A percentile compares a stretch with the other conserved stretches of the same genome.
phyloP scores from a whole-genome alignment of 2,888 invertebrate species.

The Dryobotodes eremita region DNA sequence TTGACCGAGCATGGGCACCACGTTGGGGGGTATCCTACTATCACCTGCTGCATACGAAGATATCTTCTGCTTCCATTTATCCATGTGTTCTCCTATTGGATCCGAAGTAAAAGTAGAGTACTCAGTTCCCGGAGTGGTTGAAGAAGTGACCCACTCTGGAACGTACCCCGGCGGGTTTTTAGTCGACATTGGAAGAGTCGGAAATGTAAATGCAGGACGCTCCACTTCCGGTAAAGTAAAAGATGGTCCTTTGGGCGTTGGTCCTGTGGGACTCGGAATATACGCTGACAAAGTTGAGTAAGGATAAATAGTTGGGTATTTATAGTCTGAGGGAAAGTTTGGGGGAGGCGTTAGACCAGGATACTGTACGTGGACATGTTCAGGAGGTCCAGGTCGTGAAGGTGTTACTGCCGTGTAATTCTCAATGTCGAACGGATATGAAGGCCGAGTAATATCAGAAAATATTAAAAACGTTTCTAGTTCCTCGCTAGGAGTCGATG shows the following conservation, averaged over 20 bases:
- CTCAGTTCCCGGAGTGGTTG: too few relatives aligned
- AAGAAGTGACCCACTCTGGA: neutral
- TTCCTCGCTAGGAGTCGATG: neutral
- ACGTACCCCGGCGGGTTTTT: neutral
- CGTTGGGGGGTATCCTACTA: neutral
- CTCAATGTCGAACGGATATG: neutral
- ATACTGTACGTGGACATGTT: neutral
- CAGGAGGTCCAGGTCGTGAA: neutral
- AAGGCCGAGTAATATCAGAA: neutral
- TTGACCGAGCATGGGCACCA: neutral
- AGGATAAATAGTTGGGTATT: neutral
- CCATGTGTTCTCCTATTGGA: neutral
- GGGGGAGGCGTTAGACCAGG: neutral
- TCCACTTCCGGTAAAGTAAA: neutral
- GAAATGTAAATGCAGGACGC: neutral
- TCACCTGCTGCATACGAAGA: too few relatives aligned
- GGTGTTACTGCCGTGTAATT: neutral
- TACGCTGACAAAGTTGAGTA: rapidly evolving
- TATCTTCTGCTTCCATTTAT: neutral
- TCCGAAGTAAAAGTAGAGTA: too few relatives aligned
- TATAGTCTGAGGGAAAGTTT: constrained; percentile 5
- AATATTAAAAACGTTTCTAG: neutral
- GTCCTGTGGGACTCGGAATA: neutral
- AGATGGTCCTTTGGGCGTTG: neutral
- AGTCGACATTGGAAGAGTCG: neutral